phyloP scores from a whole-genome alignment of 2,797 vertebrate species.

The Muscicapa striata region DNA sequence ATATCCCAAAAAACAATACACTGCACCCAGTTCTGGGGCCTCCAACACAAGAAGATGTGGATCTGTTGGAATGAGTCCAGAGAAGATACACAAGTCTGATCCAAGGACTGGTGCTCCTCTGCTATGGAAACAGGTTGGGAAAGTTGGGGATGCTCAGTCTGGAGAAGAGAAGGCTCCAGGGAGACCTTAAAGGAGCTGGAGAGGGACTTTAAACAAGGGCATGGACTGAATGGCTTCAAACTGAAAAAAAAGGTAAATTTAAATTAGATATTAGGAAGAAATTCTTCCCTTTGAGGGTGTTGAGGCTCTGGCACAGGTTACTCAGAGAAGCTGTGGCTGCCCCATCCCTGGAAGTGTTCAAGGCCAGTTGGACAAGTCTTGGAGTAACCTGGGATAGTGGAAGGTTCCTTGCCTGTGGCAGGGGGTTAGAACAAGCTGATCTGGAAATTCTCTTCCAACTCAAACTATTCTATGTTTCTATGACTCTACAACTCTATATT shows the following conservation, averaged over 20 bases:
- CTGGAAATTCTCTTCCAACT: background rate
- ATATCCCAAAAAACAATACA: background rate
- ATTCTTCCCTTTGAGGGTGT: fast-evolving
- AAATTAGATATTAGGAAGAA: background rate
- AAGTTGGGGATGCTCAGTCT: too few relatives aligned
- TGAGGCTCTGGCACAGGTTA: fast-evolving
- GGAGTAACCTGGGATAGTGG: background rate
- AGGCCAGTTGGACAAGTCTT: fast-evolving
- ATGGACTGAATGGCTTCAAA: background rate
- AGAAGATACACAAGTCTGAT: background rate
- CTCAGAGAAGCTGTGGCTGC: background rate
- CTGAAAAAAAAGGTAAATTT: background rate
- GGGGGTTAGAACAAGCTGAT: fast-evolving
- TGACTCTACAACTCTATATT: background rate
- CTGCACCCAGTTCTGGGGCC: background rate
- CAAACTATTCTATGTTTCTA: background rate
- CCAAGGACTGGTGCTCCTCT: background rate
- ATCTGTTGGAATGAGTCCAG: background rate
- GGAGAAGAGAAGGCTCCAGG: background rate
- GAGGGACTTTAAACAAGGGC: background rate
- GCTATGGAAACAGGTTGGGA: background rate
- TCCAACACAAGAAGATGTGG: fast-evolving
- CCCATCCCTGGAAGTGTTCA: background rate
- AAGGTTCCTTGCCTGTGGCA: background rate
- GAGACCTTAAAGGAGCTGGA: background rate